Evolutionary conservation across 2,888 invertebrate species (phyloP).

Genomic region (Drosophila rubida): DNA sequence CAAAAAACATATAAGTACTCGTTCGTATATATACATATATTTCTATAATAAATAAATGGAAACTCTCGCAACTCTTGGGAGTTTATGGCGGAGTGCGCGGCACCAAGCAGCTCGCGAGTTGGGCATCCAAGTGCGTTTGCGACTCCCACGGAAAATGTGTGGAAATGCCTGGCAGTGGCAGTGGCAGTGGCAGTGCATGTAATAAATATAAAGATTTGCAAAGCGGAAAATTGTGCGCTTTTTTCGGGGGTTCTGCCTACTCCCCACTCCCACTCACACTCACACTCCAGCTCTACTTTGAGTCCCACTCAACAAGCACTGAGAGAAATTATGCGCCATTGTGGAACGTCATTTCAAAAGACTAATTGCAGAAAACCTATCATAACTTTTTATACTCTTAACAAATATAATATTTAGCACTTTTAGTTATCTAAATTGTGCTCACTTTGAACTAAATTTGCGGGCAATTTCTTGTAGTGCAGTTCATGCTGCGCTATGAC

Average conservation of each 20-base stretch:
- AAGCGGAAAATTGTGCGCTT: slow-evolving; percentile 67
- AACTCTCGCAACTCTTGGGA: slow-evolving; percentile 9
- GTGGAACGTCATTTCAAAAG: background rate
- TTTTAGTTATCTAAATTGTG: too few species aligned
- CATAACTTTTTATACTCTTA: too few species aligned
- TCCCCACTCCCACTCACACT: slow-evolving; percentile 1
- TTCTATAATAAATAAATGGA: slow-evolving; percentile 16
- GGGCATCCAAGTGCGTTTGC: slow-evolving; percentile 38
- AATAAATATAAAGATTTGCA: slow-evolving; percentile 73
- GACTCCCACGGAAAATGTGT: slow-evolving; percentile 29
- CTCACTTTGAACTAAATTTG: background rate
- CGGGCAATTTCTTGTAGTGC: background rate
- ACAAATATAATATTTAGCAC: too few species aligned
- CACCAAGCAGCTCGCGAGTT: slow-evolving; percentile 28
- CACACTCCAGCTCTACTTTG: background rate
- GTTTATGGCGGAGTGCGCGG: slow-evolving; percentile 35
- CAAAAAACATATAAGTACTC: background rate
- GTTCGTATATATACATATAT: background rate
- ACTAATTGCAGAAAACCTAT: too few species aligned
- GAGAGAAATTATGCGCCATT: slow-evolving; percentile 18
- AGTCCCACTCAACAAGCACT: slow-evolving; percentile 27
- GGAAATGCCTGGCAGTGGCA: slow-evolving; percentile 46
- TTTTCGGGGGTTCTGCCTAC: slow-evolving; percentile 33
- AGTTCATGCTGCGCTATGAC: slow-evolving; percentile 3
- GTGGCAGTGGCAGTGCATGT: slow-evolving; percentile 54